Base-by-base conservation (phyloP, 92 coral and sea anemone genomes). In the Zoanthus gigantus region DNA sequence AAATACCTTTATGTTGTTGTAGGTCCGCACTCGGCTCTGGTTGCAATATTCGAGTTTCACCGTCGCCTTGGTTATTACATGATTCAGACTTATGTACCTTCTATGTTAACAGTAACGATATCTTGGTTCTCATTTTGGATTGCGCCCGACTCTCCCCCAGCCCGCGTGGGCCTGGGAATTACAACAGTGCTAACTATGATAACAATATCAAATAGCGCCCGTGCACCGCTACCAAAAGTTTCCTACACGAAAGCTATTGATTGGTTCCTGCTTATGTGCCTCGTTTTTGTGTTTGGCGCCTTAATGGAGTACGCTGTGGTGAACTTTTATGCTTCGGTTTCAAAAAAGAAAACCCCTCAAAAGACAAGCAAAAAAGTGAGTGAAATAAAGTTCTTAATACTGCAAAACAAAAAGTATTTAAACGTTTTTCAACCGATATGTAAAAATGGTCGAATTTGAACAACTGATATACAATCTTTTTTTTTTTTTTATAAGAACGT, bases 121-220 rank as follows among this genome's bases (percentile, higher is more conserved):
- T 95, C 98, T 2, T 97, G 99, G 99, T 93, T 97, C 88, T 94
- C 99, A 0, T 97, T 97, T 87, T 97, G 99, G 99, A 95, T 97
- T 46, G 93, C 98, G 31, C 98, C 99, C 9, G 97, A 94, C 81
- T 95, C 98, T 6, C 97, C 98, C 17, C 98, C 98, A 31, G 99
- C 98, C 79, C 96, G 99, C 74, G 98, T 97, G 30, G 99, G 96
- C 82, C 93, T 97, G 89, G 99, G 99, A 17, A 97, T 97, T 79
- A 97, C 99, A 31, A 95, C 99, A 1, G 98, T 96, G 23, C 86
- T 97, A 47, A 97, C 99, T 4, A 97, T 97, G 99, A 94, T 95
- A 34, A 97, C 98, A 16, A 97, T 95, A 86, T 94, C 98, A 6
- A 96, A 96, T 91, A 97, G 99, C 82, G 99, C 99, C 58, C 99